Conservation (phyloP, 2,797 vertebrate genomes). For the Silurus aristotelis region DNA sequence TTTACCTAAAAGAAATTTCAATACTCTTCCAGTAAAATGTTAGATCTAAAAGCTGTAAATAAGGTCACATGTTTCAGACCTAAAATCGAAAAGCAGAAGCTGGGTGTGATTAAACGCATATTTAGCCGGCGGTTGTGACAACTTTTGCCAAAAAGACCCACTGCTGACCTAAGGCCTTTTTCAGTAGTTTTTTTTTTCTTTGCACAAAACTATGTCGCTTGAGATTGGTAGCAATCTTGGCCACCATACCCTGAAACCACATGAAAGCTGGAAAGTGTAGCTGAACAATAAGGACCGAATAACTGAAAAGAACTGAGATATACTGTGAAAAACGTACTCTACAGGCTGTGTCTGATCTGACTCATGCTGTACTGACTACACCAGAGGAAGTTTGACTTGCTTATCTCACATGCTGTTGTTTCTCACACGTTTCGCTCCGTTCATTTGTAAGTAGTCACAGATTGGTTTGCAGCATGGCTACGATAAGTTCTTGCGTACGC, state of each 20-base stretch:
- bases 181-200: background rate
- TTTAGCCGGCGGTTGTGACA: slow-evolving; percentile 20
- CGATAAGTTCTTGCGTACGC: slow-evolving; percentile 45
- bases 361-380: slow-evolving; percentile 28
- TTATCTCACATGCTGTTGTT: slow-evolving; percentile 12
- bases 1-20: background rate
- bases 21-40: background rate
- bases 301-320: background rate
- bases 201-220: slow-evolving; percentile 39
- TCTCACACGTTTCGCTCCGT: slow-evolving; percentile 31
- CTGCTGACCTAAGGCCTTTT: background rate
- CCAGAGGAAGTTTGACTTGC: slow-evolving; percentile 32
- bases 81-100: slow-evolving; percentile 17
- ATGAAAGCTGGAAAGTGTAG: slow-evolving; percentile 28
- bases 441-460: slow-evolving; percentile 43
- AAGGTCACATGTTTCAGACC: background rate
- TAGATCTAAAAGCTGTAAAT: background rate
- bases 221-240: background rate
- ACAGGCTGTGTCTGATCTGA: slow-evolving; percentile 10
- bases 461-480: slow-evolving; percentile 21
- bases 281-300: slow-evolving; percentile 13
- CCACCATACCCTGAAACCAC: slow-evolving; percentile 2
- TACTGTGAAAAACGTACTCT: slow-evolving; percentile 21
- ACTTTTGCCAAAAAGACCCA: background rate
- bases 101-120: slow-evolving; percentile 43